Base-by-base conservation (phyloP, 2,888 invertebrate genomes). In the Phragmatobia fuliginosa region DNA sequence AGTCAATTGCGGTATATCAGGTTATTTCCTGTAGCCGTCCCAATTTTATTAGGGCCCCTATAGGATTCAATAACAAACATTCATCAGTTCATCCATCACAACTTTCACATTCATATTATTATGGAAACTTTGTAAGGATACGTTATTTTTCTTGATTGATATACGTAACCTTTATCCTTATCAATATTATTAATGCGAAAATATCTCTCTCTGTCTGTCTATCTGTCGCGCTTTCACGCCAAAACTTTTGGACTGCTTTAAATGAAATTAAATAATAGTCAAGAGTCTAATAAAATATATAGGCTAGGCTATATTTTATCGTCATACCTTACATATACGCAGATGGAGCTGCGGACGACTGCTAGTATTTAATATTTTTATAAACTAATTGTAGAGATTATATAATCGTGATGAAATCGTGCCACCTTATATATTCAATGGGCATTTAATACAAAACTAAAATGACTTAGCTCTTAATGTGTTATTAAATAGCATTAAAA, bases 41-140 rank as follows among this genome's bases (percentile, higher is more conserved):
- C 21, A 65, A 65, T 65, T 65, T 36, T 11, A 58, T 65, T 28
- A 65, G 28, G 31, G 11, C 72, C 61, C 65, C 58, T 3, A 58
- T 31, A 38, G 52, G 31, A 56, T 58, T 58, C 33, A 58, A 65
- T 77, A 78, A 78, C 60, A 49, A 69, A 52, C 28, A 60, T 64
- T 69, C 49, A 65, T 21, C 60, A 25, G 49, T n/a, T 52, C 49
- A 52, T 49, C 28, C 36, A 64, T 69, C 59, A 61, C 8, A 60
- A 58, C 28, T 56, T 67, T 58, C 58, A 18, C 31, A 45, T 62
- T 56, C 56, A 56, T 62, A 31, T 32, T 21, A 45, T 41, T 41
- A 62, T 31, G 18, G 31, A 31, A 62, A 62, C 49, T 21, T 28
- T 41, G 38, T 28, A 25, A 49, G 1, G 31, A 21, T 18, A 65